Base-by-base conservation (phyloP, 2,797 vertebrate species). In the Eutrigla gurnardus region DNA sequence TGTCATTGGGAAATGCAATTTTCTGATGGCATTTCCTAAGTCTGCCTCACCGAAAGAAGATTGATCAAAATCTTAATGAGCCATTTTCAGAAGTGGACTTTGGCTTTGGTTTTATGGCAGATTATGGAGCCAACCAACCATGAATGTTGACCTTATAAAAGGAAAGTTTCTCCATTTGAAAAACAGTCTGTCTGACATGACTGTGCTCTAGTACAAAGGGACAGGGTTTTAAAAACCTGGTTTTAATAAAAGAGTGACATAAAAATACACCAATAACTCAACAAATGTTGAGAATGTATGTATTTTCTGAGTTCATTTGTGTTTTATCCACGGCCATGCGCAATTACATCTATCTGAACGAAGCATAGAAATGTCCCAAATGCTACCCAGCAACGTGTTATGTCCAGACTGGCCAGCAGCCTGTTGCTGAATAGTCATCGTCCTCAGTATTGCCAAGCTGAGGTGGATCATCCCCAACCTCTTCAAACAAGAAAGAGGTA, bases 1-100 rank as follows among this genome's bases (percentile, higher is more conserved):
- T 98, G 96, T 97, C 96, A 97, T 96, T 97, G 95, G 94, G 91
- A 97, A 98, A 98, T 98, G 96, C 96, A 98, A 98, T 99, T 98
- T 99, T 96, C 95, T 95, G 91, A 95, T 97, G 96, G 96, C 96
- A 97, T 98, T 98, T 98, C 96, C 96, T 96, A 95, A 96, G 96
- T 94, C 96, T 95, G 96, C 96, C 95, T 96, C 93, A 96, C 93
- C 94, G 95, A 96, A 94, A 96, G 95, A 91, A 95, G 96, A 98
- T 96, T 96, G 95, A 98, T 97, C 96, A 96, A 95, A 97, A 97
- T 96, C 96, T 95, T 96, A 97, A 98, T 96, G 95, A 96, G 94
- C 96, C 96, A 96, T 97, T 97, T 97, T 96, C 94, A 95, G 95
- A 96, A 96, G 94, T 93, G 95, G 94, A 95, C 93, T 95, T 94